Percentiles rank a stretch among this genome's conserved stretches.
These are phyloP conservation scores for Saccostrea cuccullata DNA, from an alignment of 1,140 invertebrate species.

Conservation along the genomic window DNA sequence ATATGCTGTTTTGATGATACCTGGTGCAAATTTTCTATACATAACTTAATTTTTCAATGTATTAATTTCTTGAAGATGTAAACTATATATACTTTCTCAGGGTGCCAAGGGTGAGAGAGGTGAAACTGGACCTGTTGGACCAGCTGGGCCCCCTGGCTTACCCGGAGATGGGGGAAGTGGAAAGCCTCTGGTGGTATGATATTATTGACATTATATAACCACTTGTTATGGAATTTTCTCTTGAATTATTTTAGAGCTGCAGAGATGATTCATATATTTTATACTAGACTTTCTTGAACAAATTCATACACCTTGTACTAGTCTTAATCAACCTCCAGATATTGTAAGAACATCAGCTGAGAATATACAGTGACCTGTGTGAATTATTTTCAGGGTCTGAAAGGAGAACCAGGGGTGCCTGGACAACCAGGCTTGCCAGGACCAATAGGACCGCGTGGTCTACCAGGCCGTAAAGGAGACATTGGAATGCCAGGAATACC, in stretches of 20 bases:
- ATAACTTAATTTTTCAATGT: too few species aligned
- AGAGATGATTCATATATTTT: background rate
- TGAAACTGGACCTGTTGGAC: slow-evolving; percentile 18
- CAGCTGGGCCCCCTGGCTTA: slow-evolving; percentile 21
- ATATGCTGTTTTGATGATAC: too few species aligned
- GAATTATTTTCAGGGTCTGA: background rate
- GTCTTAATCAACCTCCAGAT: too few species aligned
- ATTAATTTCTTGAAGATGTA: too few species aligned
- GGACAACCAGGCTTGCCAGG: slow-evolving; percentile 19
- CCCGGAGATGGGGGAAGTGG: slow-evolving; percentile 28
- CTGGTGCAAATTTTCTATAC: too few species aligned
- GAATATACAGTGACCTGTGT: background rate
- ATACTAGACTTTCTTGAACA: background rate
- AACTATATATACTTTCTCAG: background rate
- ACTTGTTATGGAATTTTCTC: background rate
- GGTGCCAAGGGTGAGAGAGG: slow-evolving; percentile 43
- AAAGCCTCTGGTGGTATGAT: background rate
- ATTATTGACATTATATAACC: too few species aligned
- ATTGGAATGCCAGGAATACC: slow-evolving; percentile 38
- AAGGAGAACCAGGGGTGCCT: slow-evolving; percentile 27
- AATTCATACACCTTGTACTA: too few species aligned
- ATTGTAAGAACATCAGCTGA: too few species aligned
- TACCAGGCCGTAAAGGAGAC: slow-evolving; percentile 41
- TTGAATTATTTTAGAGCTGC: background rate
- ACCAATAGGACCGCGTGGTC: slow-evolving; percentile 37